A percentile compares a stretch with the other conserved stretches of the same genome.
These are phyloP conservation scores for Melanaphis sacchari DNA, from an alignment of 1,140 invertebrate genomes.

Conservation along the genomic window DNA sequence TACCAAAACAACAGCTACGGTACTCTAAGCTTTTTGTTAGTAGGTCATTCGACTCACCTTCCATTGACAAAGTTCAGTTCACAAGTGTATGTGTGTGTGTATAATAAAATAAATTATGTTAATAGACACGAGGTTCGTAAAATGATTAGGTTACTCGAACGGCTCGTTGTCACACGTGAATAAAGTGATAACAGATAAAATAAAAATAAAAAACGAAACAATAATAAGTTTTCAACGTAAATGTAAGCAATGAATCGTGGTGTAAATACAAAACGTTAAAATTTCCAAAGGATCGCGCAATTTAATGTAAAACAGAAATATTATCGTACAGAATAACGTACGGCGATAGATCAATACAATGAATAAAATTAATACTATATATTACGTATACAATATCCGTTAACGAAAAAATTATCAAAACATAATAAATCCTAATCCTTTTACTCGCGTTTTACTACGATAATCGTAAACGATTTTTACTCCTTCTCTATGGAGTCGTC, in stretches of 20 bases:
- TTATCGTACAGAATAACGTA: neutral
- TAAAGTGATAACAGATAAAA: neutral
- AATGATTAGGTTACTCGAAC: neutral
- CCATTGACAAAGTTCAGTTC: slow-evolving; percentile 45
- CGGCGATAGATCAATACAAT: neutral
- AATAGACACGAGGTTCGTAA: neutral
- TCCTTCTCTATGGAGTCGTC: neutral
- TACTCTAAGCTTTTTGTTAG: slow-evolving; percentile 50
- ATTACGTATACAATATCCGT: neutral
- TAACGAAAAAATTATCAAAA: neutral
- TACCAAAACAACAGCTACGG: slow-evolving; percentile 46
- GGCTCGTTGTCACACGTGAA: neutral
- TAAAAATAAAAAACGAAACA: neutral
- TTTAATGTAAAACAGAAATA: neutral
- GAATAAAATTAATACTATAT: neutral
- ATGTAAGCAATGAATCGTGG: neutral
- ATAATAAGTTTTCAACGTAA: neutral
- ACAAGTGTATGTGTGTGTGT: slow-evolving; percentile 22
- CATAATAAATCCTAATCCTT: neutral
- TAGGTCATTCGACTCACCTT: slow-evolving; percentile 57
- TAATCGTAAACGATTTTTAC: slow-evolving; percentile 31
- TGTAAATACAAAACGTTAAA: neutral
- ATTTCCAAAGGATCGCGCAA: neutral
- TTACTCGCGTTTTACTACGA: slow-evolving; percentile 39
- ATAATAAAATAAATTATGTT: neutral